phyloP scores from a whole-genome alignment of 2,113 vertebrate genomes.

The Mesitornis unicolor region DNA sequence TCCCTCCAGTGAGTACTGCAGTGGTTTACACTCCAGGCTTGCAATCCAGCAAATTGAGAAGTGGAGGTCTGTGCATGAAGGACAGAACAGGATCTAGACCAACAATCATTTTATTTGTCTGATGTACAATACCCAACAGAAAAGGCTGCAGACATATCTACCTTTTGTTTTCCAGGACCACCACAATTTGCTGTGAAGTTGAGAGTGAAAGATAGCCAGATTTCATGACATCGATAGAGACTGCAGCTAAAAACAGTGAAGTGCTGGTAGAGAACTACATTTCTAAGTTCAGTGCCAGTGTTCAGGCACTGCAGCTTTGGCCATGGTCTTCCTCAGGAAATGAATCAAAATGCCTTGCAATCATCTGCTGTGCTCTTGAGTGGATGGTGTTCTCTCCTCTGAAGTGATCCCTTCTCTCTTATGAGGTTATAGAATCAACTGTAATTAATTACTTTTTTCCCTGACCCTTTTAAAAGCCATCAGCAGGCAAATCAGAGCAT shows the following conservation, averaged over 20 bases:
- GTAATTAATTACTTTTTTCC: neutral
- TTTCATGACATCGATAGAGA: neutral
- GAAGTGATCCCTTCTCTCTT: neutral
- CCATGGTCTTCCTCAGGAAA: neutral
- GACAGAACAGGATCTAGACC: neutral
- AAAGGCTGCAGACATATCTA: neutral
- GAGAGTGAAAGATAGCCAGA: neutral
- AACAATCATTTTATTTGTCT: neutral
- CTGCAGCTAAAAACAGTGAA: neutral
- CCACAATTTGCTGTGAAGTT: neutral
- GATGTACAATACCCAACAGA: neutral
- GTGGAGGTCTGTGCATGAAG: neutral
- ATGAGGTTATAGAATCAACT: neutral
- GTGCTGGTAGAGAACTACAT: neutral
- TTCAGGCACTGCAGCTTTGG: neutral
- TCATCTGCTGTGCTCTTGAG: neutral
- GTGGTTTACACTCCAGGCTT: neutral
- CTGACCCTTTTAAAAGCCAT: neutral
- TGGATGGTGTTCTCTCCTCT: neutral
- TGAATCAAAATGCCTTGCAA: neutral
- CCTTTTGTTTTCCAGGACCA: neutral
- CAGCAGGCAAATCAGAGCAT: neutral
- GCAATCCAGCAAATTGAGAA: neutral
- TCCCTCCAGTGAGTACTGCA: neutral
- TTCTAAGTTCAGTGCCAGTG: neutral